Percentiles rank a stretch among this genome's conserved stretches.
phyloP scores from a whole-genome alignment of 2,797 vertebrate species.

The Gobio occitaniae region DNA sequence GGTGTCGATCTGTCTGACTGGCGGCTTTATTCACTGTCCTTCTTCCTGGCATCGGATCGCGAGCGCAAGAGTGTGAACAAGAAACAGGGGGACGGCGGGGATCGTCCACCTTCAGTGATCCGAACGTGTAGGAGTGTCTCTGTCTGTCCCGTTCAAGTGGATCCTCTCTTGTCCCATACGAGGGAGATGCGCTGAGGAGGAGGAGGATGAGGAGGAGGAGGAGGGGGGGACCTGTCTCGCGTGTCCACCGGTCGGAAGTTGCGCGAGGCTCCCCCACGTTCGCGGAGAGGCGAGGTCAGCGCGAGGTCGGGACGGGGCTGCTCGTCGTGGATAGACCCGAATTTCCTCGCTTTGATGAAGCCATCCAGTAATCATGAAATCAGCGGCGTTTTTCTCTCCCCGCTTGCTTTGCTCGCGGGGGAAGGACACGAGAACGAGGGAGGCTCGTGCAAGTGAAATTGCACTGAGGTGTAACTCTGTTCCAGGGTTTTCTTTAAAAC shows the following conservation, averaged over 20 bases:
- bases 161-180: conserved; percentile 57
- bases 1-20: conserved; percentile 69
- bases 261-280: conserved; percentile 80
- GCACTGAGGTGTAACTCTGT: conserved; percentile 10
- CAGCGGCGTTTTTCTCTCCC: conserved; percentile 22
- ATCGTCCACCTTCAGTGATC: conserved; percentile 61
- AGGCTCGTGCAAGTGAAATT: conserved; percentile 33
- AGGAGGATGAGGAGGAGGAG: conserved; percentile 29
- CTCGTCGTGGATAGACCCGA: conserved; percentile 76
- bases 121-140: conserved; percentile 46
- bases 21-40: conserved; percentile 46
- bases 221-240: conserved; percentile 68
- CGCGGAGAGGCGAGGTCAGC: conserved; percentile 87
- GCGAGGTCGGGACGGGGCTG: conserved; percentile 85
- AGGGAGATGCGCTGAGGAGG: conserved; percentile 52
- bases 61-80: conserved; percentile 31
- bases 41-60: conserved; percentile 38
- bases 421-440: conserved; percentile 6
- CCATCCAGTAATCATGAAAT: conserved; percentile 56
- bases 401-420: conserved; percentile 14
- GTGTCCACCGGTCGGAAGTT: conserved; percentile 78
- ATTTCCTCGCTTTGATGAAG: conserved; percentile 66
- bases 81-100: conserved; percentile 59
- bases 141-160: conserved; percentile 58
- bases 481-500: conserved; percentile 8